Percentiles rank a stretch among this genome's conserved stretches.
phyloP scores from a whole-genome alignment of 2,888 invertebrate species.

The Drosophila diplacantha region DNA sequence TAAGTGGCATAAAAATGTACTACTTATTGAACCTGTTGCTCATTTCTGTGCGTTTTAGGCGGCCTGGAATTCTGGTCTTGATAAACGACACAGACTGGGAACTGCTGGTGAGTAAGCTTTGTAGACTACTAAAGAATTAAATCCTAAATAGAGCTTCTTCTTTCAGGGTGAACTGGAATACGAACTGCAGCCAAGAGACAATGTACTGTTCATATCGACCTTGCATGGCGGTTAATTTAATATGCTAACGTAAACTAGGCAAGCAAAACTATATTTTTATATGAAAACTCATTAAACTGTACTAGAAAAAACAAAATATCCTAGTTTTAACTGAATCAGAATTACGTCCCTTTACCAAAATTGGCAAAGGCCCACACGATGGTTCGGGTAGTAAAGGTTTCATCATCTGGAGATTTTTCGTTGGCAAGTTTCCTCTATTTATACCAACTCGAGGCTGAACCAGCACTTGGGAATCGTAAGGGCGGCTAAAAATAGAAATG shows the following conservation, averaged over 20 bases:
- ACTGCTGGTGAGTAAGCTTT: conserved; percentile 80
- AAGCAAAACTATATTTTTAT: conserved; percentile 22
- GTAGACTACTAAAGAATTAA: neutral
- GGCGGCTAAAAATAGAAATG: neutral
- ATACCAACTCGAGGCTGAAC: neutral
- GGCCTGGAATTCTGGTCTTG: conserved; percentile 95
- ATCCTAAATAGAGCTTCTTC: conserved; percentile 56
- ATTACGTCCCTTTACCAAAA: conserved; percentile 67
- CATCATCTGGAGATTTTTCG: conserved; percentile 40
- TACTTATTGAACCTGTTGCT: neutral
- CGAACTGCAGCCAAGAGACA: conserved; percentile 83
- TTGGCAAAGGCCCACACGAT: conserved; percentile 67
- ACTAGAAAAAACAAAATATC: conserved; percentile 2
- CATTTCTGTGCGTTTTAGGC: conserved; percentile 52
- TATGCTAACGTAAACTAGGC: neutral
- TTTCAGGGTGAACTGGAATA: conserved; percentile 84
- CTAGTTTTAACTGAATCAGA: conserved; percentile 52
- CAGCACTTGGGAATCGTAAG: conserved; percentile 52
- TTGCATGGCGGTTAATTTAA: conserved; percentile 85
- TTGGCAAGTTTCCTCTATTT: neutral
- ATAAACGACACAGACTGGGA: conserved; percentile 99
- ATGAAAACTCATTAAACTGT: conserved; percentile 2
- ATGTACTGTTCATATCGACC: conserved; percentile 89
- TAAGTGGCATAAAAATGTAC: conserved; percentile 50
- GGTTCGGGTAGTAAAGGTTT: conserved; percentile 60